Evolutionary conservation across 2,888 invertebrate species (phyloP), one percentile per base, ranked within the genome.

Genomic region (Lasioglossum villosulum): DNA sequence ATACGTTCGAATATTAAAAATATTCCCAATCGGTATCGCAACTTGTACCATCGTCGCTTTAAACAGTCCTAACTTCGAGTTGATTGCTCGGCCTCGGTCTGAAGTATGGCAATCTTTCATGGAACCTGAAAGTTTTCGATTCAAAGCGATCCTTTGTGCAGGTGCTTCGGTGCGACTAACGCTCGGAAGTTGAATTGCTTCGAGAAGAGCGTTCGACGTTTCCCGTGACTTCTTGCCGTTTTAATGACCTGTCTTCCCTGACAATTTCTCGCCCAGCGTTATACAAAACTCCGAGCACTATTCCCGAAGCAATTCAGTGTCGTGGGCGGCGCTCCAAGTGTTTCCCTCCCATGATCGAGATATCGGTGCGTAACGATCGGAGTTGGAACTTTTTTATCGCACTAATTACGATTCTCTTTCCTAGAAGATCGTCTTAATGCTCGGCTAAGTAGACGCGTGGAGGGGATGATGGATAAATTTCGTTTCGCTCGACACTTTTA

Each of bases 271-370:
- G 52, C 48, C 8, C 23, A 48, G 34, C 30, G 71, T 63, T 48
- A 71, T 80, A 30, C 78, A 77, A 76, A 86, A 83, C 75, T 73
- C 78, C 71, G 89, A 81, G 75, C 72, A 72, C 66, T 83, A 45
- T 75, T 82, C 86, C 76, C 77, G 63, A 80, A 76, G 77, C 76
- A 79, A 83, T 86, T 81, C 83, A 86, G 80, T 59, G 89, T 79
- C 77, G 37, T 30, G 42, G 23, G 52, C 63, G 70, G 52, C 48
- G 78, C 4, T 30, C 48, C 37, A 37, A 34, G 16, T 14, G 23
- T 5, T 73, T 39, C 63, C 3, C 23, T 23, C 4, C 66, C 19
- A 3, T 10, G 66, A 56, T 66, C n/a, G 48, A n/a, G 19, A n/a
- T 2, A 34, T 39, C 37, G 37, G 23, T n/a, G 23, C 12, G 39